Evolutionary conservation across 1,140 invertebrate genomes (phyloP).

Genomic region (Kradibia gibbosae): DNA sequence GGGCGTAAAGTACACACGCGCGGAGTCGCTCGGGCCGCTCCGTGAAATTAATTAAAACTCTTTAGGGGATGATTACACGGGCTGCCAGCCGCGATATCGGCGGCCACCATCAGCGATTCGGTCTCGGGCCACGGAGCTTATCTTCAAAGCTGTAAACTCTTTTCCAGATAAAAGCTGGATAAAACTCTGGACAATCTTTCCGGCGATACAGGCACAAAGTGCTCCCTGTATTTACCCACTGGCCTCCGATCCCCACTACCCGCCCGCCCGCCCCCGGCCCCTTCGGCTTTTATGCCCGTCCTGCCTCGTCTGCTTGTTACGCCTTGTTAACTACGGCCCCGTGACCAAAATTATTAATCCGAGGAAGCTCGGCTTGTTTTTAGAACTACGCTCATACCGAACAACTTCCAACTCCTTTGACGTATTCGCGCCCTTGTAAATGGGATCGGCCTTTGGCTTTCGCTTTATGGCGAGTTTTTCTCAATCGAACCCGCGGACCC

Average conservation of each 20-base stretch:
- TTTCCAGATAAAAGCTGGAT: conserved; percentile 13
- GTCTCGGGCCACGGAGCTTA: neutral
- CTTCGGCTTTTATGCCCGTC: neutral
- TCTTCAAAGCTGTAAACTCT: neutral
- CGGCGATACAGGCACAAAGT: neutral
- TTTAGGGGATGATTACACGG: conserved; percentile 47
- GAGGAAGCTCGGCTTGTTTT: neutral
- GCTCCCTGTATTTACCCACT: neutral
- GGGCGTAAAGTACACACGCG: conserved; percentile 38
- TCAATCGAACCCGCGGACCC: neutral
- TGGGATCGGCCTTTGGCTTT: neutral
- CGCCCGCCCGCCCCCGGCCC: neutral
- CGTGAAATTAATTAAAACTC: conserved; percentile 52
- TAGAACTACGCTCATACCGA: too few species aligned
- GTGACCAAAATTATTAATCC: conserved; percentile 14
- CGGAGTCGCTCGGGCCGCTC: neutral
- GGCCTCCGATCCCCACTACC: neutral
- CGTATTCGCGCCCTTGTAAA: conserved; percentile 14
- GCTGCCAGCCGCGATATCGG: conserved; percentile 23
- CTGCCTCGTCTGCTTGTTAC: neutral
- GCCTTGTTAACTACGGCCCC: neutral
- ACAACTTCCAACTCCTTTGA: neutral
- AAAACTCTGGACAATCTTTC: conserved; percentile 34
- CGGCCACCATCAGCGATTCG: conserved; percentile 35
- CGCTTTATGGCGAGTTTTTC: neutral